Base-by-base conservation (phyloP, 2,888 invertebrate species). In the Micropterix aruncella region DNA sequence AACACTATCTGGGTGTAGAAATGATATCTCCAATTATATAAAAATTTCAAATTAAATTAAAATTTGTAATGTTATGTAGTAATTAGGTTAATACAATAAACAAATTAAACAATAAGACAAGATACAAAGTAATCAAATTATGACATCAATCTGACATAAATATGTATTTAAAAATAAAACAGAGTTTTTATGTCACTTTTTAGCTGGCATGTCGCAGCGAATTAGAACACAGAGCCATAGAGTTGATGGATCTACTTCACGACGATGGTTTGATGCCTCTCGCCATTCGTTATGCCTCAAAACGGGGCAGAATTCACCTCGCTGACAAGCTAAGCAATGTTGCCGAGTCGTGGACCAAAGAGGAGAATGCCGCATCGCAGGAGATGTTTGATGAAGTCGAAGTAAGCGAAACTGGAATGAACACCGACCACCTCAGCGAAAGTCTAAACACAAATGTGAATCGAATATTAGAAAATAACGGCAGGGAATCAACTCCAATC, bases 221-320 rank as follows among this genome's bases (percentile, higher is more conserved):
- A 60, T 74, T 84, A 51, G 93, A 95, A 57, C 82, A 80, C 54
- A 75, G 94, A 37, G 94, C 92, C 0, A 65, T 89, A 41, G 94
- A 95, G 62, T 68, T 94, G 15, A 85, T 91, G 61, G 82, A 87
- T 56, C 70, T 91, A 53, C 74, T 94, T 55, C 79, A 80, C 16
- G 83, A 85, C 54, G 78, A 81, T 2, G 80, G 83, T 39, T 69
- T 91, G 0, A 63, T 93, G 36, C 84, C 85, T 49, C 66, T 92
- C 36, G 92, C 91, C 1, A 81, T 88, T n/a, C 90, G 88, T 59
- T 95, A 93, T 63, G 89, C 93, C 0, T 78, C 80, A 0, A 80
- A 86, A 51, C 67, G 85, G 9, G 82, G 87, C 17, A 79, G 82
- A 52, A 76, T 79, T 53, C 80, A 85, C 54, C 68, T 95, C 39